Conservation (phyloP, 2,113 vertebrate genomes). For the Zosterops japonicus region DNA sequence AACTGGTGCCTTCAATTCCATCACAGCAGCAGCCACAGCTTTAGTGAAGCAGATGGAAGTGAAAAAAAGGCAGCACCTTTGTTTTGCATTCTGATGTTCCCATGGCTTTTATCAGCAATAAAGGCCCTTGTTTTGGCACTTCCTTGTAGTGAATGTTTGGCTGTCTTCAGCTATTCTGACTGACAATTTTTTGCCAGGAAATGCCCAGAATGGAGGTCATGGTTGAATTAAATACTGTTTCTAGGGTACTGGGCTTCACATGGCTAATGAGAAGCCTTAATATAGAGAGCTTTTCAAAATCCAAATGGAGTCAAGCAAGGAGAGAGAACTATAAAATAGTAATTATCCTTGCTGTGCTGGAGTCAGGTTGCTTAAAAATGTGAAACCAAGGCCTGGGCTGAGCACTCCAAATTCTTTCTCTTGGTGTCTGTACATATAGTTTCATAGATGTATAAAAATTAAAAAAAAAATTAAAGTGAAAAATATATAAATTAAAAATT, state of each 20-base stretch:
- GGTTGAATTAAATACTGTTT: slow-evolving; percentile 54
- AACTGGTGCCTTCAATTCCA: not conserved
- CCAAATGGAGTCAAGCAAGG: not conserved
- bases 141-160: slow-evolving; percentile 54
- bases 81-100: slow-evolving; percentile 53
- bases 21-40: not conserved
- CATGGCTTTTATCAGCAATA: slow-evolving; percentile 51
- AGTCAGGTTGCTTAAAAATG: not conserved
- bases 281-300: slow-evolving; percentile 49
- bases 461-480: not conserved
- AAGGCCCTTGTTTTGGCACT: slow-evolving; percentile 46
- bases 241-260: not conserved
- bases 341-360: not conserved
- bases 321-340: not conserved
- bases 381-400: not conserved
- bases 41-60: slow-evolving; percentile 28
- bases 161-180: slow-evolving; percentile 27
- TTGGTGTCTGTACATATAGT: not conserved
- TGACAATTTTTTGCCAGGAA: slow-evolving; percentile 55
- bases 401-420: not conserved
- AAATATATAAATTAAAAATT: slow-evolving; percentile 43
- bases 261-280: slow-evolving; percentile 30
- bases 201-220: slow-evolving; percentile 43
- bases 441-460: not conserved
- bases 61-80: slow-evolving; percentile 43